phyloP scores from a whole-genome alignment of 2,797 vertebrate genomes.

The Echiichthys vipera region DNA sequence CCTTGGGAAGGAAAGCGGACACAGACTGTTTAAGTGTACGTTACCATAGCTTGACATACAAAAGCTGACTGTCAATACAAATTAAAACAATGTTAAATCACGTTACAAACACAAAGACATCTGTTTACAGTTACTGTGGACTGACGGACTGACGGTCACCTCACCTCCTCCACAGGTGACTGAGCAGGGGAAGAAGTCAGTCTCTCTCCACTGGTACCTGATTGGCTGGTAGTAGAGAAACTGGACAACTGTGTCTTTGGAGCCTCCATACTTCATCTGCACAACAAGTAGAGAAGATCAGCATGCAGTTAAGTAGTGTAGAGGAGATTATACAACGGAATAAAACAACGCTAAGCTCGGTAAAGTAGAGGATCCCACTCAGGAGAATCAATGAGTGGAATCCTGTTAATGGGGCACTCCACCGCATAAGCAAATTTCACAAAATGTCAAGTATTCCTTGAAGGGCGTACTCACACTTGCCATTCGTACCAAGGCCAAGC shows the following conservation, averaged over 20 bases:
- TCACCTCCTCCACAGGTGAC: slow-evolving; percentile 95
- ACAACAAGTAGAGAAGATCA: slow-evolving; percentile 17
- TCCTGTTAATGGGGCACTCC: background rate
- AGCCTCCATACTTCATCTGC: slow-evolving; percentile 88
- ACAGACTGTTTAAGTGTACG: background rate
- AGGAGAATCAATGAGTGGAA: background rate
- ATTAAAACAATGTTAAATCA: background rate
- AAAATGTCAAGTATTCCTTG: too few relatives aligned
- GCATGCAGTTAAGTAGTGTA: background rate
- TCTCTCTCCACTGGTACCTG: slow-evolving; percentile 94
- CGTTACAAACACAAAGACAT: background rate
- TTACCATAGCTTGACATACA: background rate
- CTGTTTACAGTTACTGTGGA: background rate
- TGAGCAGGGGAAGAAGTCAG: slow-evolving; percentile 95
- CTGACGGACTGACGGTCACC: background rate
- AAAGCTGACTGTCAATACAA: background rate
- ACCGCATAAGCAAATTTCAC: background rate
- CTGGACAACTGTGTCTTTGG: slow-evolving; percentile 90
- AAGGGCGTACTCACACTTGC: too few relatives aligned
- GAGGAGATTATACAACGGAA: background rate
- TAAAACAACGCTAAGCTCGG: background rate
- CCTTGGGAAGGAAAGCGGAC: slow-evolving; percentile 73
- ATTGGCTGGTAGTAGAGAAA: slow-evolving; percentile 96
- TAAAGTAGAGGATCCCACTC: background rate
- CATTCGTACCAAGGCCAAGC: too few relatives aligned